Evolutionary conservation across 92 coral and sea anemone species (phyloP), one percentile per base, ranked within the genome.

Genomic region (Muricea muricata): DNA sequence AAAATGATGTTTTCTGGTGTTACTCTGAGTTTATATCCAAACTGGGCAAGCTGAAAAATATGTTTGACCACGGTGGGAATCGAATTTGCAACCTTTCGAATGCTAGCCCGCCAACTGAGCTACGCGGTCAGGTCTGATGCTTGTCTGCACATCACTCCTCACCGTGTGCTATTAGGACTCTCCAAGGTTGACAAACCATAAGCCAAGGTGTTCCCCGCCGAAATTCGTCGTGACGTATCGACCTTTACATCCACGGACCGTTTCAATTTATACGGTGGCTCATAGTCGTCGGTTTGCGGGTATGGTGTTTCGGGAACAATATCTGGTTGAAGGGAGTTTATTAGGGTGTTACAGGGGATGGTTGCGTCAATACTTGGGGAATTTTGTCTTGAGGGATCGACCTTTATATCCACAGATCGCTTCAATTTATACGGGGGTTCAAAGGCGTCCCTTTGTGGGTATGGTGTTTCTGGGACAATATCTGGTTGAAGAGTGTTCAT

Each of bases 131-230:
- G n/a, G n/a, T n/a, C n/a, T n/a, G n/a, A n/a, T n/a, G n/a, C n/a
- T n/a, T n/a, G n/a, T n/a, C n/a, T n/a, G n/a, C n/a, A n/a, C n/a
- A n/a, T n/a, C n/a, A n/a, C n/a, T 18, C 15, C 77, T 33, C 42
- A 75, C 80, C 80, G 57, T 20, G 65, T 75, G 13, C 23, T 13
- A 18, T 75, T 52, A 23, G 65, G 80, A 75, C 40, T 75, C n/a
- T 78, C 83, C 30, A 78, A 23, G 13, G 83, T 55, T 7, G 47
- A 41, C 35, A 78, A 46, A 28, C 83, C 83, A 56, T 78, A 78
- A 25, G 61, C 83, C 31, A 78, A n/a, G 3, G 83, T 78, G 70
- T 78, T 78, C 9, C 70, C 83, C 2, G 69, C 65, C 4, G 83
- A 78, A 7, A 56, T 3, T 37, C 83, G 61, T 39, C 65, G 56